Conservation (phyloP, 2,888 invertebrate genomes). For the Antheraea yamamai region DNA sequence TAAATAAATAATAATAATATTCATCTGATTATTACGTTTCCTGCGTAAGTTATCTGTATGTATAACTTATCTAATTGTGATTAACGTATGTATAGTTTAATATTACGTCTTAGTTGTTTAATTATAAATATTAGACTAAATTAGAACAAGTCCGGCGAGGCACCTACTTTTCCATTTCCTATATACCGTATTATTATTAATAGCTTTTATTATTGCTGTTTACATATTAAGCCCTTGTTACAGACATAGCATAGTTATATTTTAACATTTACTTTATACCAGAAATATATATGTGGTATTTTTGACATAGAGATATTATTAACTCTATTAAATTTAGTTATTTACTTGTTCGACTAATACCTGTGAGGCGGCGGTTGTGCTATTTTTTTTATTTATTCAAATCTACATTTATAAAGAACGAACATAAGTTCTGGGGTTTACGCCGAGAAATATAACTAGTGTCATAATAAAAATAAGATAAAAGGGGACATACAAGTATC, state of each 20-base stretch:
- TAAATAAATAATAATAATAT: too few relatives aligned
- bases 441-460: too few relatives aligned
- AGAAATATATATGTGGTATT: neutral
- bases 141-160: neutral
- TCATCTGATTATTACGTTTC: too few relatives aligned
- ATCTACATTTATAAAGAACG: too few relatives aligned
- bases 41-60: neutral
- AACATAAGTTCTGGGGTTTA: too few relatives aligned
- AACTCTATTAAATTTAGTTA: neutral
- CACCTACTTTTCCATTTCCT: constrained; percentile 1
- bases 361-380: neutral
- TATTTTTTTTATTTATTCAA: neutral
- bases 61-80: neutral
- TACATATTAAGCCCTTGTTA: constrained; percentile 7
- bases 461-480: too few relatives aligned
- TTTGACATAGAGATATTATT: neutral
- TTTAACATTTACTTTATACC: neutral
- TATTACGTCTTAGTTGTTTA: neutral
- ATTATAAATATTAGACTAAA: neutral
- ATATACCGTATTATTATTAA: neutral
- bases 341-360: neutral
- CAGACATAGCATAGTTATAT: neutral
- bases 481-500: too few relatives aligned
- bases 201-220: constrained; percentile 2
- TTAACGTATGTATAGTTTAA: neutral